Evolutionary conservation across 2,113 vertebrate species (phyloP).

Genomic region (Trinectes maculatus): DNA sequence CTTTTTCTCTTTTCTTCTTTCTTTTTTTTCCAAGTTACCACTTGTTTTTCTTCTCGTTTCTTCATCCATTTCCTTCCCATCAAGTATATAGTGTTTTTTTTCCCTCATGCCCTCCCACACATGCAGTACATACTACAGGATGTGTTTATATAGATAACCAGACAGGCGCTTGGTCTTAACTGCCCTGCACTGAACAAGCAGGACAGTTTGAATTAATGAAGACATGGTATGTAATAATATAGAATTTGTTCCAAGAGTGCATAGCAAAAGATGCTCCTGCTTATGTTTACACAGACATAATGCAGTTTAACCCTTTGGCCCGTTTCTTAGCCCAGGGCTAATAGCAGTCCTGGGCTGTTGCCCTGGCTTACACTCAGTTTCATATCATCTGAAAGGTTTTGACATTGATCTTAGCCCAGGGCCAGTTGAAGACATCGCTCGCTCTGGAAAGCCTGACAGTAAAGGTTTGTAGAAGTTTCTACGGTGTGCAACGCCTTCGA

Average conservation of each 20-base stretch:
- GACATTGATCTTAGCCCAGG: constrained; percentile 54
- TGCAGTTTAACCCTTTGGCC: constrained; percentile 37
- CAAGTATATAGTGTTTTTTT: too few relatives aligned
- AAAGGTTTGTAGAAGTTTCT: constrained; percentile 37
- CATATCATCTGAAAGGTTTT: constrained; percentile 53
- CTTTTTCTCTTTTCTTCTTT: constrained; percentile 8
- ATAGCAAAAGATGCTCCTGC: not conserved
- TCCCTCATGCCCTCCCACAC: too few relatives aligned
- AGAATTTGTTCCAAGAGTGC: not conserved
- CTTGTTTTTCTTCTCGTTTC: constrained; percentile 19
- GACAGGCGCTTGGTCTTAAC: too few relatives aligned
- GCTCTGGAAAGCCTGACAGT: constrained; percentile 23
- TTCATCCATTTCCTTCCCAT: not conserved
- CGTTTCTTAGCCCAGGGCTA: constrained; percentile 33
- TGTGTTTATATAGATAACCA: too few relatives aligned
- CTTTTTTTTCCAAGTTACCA: constrained; percentile 28
- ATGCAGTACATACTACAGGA: too few relatives aligned
- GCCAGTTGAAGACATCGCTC: constrained; percentile 22
- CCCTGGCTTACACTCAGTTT: constrained; percentile 33
- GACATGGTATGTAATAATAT: constrained; percentile 1
- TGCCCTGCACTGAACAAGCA: too few relatives aligned
- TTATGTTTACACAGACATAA: constrained; percentile 24
- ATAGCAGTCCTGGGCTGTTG: constrained; percentile 25
- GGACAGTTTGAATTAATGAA: too few relatives aligned
- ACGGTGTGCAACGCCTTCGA: constrained; percentile 29